Evolutionary conservation across 2,113 vertebrate species (phyloP).

Genomic region (Carassius carassius): DNA sequence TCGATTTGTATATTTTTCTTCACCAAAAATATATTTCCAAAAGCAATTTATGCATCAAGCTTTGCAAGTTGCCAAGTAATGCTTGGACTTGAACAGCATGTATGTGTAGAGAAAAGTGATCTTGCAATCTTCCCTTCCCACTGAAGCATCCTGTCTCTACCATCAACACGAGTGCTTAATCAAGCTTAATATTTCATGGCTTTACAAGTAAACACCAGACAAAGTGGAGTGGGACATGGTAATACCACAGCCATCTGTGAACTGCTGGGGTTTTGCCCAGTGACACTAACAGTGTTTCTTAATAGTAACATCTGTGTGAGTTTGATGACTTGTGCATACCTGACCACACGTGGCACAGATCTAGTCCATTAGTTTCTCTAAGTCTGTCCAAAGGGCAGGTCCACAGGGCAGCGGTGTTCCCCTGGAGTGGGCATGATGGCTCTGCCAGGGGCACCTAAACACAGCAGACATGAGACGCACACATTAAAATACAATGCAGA

Average conservation of each 20-base stretch:
- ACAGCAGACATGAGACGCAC: slow-evolving; percentile 15
- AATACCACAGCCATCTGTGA: slow-evolving; percentile 5
- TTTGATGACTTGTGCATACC: slow-evolving; percentile 64
- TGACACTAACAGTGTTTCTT: not conserved
- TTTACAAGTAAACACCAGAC: slow-evolving; percentile 3
- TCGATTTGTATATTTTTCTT: not conserved
- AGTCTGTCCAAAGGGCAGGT: slow-evolving; percentile 95
- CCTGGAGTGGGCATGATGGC: slow-evolving; percentile 92
- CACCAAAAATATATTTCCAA: not conserved
- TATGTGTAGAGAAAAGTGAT: not conserved
- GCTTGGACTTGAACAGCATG: not conserved
- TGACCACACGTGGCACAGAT: slow-evolving; percentile 90
- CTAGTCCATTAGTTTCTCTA: slow-evolving; percentile 97
- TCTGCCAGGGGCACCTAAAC: slow-evolving; percentile 87
- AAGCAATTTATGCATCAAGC: not conserved
- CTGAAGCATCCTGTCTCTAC: not conserved
- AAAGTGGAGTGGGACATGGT: not conserved
- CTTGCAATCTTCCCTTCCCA: not conserved
- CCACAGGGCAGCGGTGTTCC: slow-evolving; percentile 92
- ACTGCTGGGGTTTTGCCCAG: not conserved
- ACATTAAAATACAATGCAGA: not conserved
- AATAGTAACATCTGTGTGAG: not conserved
- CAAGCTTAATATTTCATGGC: not conserved
- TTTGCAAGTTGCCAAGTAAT: not conserved
- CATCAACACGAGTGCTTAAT: not conserved